These are phyloP conservation scores for Propithecus perrieri DNA, from an alignment of 2,797 vertebrate species.

Conservation along the genomic window DNA sequence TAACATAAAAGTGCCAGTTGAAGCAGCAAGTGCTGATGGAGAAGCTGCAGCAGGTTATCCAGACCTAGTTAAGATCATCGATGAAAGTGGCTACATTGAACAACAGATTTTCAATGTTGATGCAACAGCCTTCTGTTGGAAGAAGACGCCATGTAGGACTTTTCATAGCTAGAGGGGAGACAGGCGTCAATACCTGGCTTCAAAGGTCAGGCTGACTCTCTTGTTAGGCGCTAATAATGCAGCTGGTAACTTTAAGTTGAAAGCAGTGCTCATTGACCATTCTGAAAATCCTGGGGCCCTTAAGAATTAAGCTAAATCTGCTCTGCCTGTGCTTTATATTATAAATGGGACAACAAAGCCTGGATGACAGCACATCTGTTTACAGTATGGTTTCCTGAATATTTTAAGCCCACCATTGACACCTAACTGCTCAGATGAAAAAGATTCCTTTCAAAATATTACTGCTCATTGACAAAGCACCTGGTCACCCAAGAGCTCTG, in stretches of 20 bases:
- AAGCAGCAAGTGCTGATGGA: neutral
- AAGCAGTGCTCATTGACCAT: neutral
- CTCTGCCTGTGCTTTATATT: neutral
- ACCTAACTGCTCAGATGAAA: neutral
- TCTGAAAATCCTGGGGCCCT: neutral
- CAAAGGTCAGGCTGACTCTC: neutral
- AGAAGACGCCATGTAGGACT: neutral
- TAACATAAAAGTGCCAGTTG: neutral
- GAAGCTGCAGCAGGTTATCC: neutral
- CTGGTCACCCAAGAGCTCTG: neutral
- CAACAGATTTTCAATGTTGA: neutral
- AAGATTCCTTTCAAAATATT: neutral
- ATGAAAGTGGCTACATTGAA: neutral
- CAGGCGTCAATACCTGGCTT: neutral
- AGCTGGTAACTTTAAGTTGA: neutral
- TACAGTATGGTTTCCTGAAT: neutral
- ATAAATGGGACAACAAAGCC: neutral
- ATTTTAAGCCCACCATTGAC: neutral
- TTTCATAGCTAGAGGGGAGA: neutral
- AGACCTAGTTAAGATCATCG: neutral
- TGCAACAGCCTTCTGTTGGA: neutral
- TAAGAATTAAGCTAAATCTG: neutral
- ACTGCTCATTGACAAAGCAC: neutral
- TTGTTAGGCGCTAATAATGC: neutral
- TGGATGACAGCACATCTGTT: neutral